Evolutionary conservation across 2,797 vertebrate species (phyloP).

Genomic region (Brotula barbata): DNA sequence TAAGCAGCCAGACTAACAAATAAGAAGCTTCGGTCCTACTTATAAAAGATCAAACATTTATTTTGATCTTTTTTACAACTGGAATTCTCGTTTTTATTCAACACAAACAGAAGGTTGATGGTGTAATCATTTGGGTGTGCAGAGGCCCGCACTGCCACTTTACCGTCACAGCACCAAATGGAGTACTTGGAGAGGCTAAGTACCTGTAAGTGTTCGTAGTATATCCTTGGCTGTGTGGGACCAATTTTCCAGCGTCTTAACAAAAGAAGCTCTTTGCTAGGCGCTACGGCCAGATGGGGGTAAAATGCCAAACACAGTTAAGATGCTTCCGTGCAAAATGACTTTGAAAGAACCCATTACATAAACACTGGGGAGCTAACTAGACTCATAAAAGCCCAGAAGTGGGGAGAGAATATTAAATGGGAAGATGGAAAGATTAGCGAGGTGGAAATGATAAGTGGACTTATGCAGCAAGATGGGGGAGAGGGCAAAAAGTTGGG

Average conservation of each 20-base stretch:
- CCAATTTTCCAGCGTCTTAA: constrained; percentile 35
- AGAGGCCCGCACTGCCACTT: neutral
- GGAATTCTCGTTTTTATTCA: neutral
- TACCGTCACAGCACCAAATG: constrained; percentile 27
- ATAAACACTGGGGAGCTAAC: constrained; percentile 45
- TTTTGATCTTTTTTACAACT: neutral
- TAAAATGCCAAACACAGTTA: constrained; percentile 41
- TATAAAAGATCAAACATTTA: too few species aligned
- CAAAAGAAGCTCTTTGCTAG: constrained; percentile 32
- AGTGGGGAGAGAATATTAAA: constrained; percentile 38
- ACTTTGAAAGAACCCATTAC: constrained; percentile 35
- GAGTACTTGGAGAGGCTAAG: constrained; percentile 37
- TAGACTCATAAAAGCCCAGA: constrained; percentile 36
- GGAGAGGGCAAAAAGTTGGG: constrained; percentile 7
- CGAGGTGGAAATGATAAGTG: constrained; percentile 34
- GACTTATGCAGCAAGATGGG: constrained; percentile 14
- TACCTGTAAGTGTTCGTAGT: constrained; percentile 37
- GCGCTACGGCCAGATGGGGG: constrained; percentile 17
- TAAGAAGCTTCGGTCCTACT: neutral
- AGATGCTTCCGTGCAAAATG: constrained; percentile 36
- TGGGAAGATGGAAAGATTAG: constrained; percentile 28
- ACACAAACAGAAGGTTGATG: neutral
- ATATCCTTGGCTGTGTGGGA: constrained; percentile 21
- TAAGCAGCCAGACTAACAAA: constrained; percentile 14
- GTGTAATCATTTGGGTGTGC: neutral